These are phyloP conservation scores for Phyllotreta cruciferae DNA, from an alignment of 2,888 invertebrate species.

Conservation along the genomic window DNA sequence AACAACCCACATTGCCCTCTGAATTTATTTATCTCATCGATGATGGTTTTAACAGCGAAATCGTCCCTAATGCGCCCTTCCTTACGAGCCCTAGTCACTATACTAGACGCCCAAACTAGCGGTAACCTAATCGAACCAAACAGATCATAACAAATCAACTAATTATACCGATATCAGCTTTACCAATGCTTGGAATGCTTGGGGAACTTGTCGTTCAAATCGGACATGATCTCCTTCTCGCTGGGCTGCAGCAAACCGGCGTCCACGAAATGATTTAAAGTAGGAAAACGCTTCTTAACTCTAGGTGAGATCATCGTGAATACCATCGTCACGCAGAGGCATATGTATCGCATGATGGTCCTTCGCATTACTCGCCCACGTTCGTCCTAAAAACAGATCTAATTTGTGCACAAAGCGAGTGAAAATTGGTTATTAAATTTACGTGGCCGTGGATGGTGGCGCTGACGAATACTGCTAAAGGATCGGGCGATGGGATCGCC, in stretches of 20 bases:
- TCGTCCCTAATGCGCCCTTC: slow-evolving; percentile 90
- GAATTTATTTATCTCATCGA: slow-evolving; percentile 87
- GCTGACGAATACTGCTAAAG: slow-evolving; percentile 85
- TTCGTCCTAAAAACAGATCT: slow-evolving; percentile 68
- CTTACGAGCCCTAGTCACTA: slow-evolving; percentile 87
- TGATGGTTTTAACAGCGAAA: slow-evolving; percentile 90
- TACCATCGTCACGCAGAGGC: slow-evolving; percentile 87
- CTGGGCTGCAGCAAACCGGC: slow-evolving; percentile 83
- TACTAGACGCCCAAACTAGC: slow-evolving; percentile 90
- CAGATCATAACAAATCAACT: neutral
- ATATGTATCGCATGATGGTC: slow-evolving; percentile 83
- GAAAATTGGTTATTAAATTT: slow-evolving; percentile 40
- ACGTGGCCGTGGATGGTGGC: slow-evolving; percentile 83
- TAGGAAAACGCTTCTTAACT: slow-evolving; percentile 89
- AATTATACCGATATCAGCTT: slow-evolving; percentile 19
- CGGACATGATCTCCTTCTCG: slow-evolving; percentile 79
- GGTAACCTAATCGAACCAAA: slow-evolving; percentile 67
- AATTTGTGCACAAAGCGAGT: neutral
- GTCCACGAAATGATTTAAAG: slow-evolving; percentile 82
- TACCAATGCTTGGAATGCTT: slow-evolving; percentile 88
- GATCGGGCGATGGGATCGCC: slow-evolving; percentile 85
- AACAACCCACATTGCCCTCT: slow-evolving; percentile 79
- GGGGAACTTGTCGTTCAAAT: slow-evolving; percentile 81
- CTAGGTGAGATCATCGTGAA: slow-evolving; percentile 85
- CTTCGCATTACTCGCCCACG: slow-evolving; percentile 82